A percentile compares a stretch with the other conserved stretches of the same genome.
Evolutionary conservation across 2,797 vertebrate species (phyloP).

Genomic region (Neosalanx taihuensis): DNA sequence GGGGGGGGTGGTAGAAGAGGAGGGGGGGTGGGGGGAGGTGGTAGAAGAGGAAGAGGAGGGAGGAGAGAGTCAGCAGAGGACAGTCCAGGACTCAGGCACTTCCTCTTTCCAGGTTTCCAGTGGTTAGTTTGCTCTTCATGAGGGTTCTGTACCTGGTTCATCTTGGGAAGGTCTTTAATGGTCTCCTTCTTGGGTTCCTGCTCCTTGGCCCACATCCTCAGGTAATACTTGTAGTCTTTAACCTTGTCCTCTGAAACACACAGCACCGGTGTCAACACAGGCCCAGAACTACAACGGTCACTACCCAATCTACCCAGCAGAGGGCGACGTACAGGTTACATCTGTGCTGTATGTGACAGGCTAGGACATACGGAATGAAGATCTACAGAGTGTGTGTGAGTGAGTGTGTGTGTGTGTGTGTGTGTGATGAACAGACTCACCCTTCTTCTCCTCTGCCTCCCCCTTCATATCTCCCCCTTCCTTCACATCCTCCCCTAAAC

Average conservation of each 20-base stretch:
- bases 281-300: too few species aligned
- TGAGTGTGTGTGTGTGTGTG: neutral
- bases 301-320: conserved; percentile 4
- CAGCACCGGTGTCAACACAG: neutral
- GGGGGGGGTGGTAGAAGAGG: neutral
- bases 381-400: neutral
- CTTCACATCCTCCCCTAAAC: conserved; percentile 58
- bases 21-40: too few species aligned
- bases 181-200: conserved; percentile 88
- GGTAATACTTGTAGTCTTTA: conserved; percentile 93
- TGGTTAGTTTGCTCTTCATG: neutral
- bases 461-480: conserved; percentile 55
- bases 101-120: neutral
- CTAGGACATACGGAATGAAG: neutral
- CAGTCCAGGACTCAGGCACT: neutral
- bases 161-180: conserved; percentile 93
- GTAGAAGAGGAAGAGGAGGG: too few species aligned
- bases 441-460: conserved; percentile 79
- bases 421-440: conserved; percentile 43
- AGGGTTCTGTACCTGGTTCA: conserved; percentile 87
- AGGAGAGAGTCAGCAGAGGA: neutral
- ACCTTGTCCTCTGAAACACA: conserved; percentile 81
- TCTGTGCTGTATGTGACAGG: neutral
- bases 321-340: conserved; percentile 1
- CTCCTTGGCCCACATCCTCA: conserved; percentile 93